Evolutionary conservation across 1,140 invertebrate species (phyloP), one percentile per base, ranked within the genome.

Genomic region (Idris sp.): DNA sequence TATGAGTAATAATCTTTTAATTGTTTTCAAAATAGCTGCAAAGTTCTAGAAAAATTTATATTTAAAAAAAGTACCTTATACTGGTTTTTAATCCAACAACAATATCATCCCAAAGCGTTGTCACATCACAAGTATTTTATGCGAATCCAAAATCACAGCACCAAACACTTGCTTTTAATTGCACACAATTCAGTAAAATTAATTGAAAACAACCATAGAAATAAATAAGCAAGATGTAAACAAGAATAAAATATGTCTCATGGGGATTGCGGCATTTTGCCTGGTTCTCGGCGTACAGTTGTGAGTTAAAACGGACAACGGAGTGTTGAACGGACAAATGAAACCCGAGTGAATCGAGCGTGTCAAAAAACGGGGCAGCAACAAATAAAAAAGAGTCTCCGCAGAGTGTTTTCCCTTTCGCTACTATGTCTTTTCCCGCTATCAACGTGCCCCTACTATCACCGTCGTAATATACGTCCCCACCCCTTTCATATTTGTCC

Each of bases 361-460:
- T 83, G 81, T 84, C 81, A 84, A 86, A 86, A 84, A 84, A 82
- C 78, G 76, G 72, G 72, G 59, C 79, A 79, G 73, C 48, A 59
- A 79, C 72, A 81, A 80, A 83, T 82, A 81, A 79, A 77, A 83
- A n/a, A n/a, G n/a, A 75, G 41, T 22, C 19, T 2, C 19, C 19
- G 19, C 19, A 76, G 61, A 79, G 75, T 67, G 82, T 85, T 86
- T 85, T 86, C 83, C 84, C 84, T 86, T 86, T 86, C 84, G 83
- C 84, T 74, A 36, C 64, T 71, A 75, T 75, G 56, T 82, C 61
- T 53, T 68, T 76, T 73, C 78, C 65, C 76, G 64, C 65, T 64
- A 73, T 40, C 38, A 68, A 35, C n/a, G 35, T 48, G 22, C 68
- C 40, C 62, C 78, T 49, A 36, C 48, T 43, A 46, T 31, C 9